Evolutionary conservation across 2,113 vertebrate genomes (phyloP).

Genomic region (Oncorhynchus nerka): DNA sequence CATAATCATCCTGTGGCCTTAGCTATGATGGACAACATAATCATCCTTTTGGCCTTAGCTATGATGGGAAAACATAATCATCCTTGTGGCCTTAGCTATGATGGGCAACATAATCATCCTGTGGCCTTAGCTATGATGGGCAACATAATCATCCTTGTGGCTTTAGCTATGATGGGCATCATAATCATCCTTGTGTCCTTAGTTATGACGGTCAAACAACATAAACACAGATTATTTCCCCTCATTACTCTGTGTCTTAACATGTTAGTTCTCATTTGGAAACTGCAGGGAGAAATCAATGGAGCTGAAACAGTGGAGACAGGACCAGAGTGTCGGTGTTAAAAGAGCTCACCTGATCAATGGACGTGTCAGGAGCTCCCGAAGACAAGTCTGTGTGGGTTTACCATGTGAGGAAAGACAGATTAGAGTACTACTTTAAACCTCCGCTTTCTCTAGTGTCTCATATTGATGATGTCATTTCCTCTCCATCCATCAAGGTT

Average conservation of each 20-base stretch:
- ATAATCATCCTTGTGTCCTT: too few relatives aligned
- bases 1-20: too few relatives aligned
- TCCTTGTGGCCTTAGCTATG: too few relatives aligned
- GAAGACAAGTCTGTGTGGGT: neutral
- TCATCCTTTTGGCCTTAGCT: too few relatives aligned
- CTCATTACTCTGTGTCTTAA: neutral
- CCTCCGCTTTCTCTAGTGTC: neutral
- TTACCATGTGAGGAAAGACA: neutral
- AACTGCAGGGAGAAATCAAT: neutral
- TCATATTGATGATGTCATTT: neutral
- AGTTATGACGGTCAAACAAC: neutral
- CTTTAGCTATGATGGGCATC: too few relatives aligned
- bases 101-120: too few relatives aligned
- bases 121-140: too few relatives aligned
- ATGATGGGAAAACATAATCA: too few relatives aligned
- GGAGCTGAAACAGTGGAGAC: neutral
- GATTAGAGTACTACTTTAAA: neutral
- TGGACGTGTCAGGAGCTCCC: neutral
- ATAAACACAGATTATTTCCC: neutral
- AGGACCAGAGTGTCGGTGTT: neutral
- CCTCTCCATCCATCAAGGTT: neutral
- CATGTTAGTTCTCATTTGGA: slow-evolving; percentile 4
- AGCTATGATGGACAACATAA: too few relatives aligned
- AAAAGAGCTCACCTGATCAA: slow-evolving; percentile 9
- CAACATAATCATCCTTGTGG: too few relatives aligned